Base-by-base conservation (phyloP, 2,888 invertebrate species). In the Tridacna crocea region DNA sequence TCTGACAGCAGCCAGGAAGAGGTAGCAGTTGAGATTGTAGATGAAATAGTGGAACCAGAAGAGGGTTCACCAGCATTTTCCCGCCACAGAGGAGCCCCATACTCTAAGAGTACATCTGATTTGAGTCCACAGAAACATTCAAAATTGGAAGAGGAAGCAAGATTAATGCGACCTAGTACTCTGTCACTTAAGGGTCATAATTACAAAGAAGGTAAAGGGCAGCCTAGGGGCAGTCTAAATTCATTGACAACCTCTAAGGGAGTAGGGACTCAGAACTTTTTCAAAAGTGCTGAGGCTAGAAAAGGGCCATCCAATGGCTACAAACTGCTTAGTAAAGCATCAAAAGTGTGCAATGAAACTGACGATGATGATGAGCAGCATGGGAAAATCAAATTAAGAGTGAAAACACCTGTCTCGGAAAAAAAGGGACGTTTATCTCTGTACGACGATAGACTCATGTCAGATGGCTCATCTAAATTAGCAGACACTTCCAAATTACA, bases 391-490 rank as follows among this genome's bases (percentile, higher is more conserved):
- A 89, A 90, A 73, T 79, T 86, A 11, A 85, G 92, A 15, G 88
- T 90, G 60, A 92, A 92, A 84, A 92, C 92, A 0, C 92, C 92
- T 10, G 79, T 90, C 36, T 80, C 78, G 2, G 82, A 90, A 27
- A 90, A 92, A 80, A 89, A 91, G 55, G 92, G 90, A 2, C 94
- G 98, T 86, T 96, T 98, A 90, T 98, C 98, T 68, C 95, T 98
- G 26, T 98, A 98, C 91, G 98, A 98, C 91, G 98, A 98, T 93
- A 95, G 98, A 65, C 97, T 98, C 96, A 98, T 98, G 98, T 79
- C 83, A 15, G 79, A 84, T 27, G 76, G 85, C 84, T 76, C 65
- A 65, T 77, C 88, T 66, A 73, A 80, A 73, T n/a, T 76, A 27
- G 84, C 76, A 26, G 75, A 74, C 15, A 68, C n/a, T 36, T 63